phyloP scores from a whole-genome alignment of 2,113 vertebrate species.

The Odontophorus gujanensis region DNA sequence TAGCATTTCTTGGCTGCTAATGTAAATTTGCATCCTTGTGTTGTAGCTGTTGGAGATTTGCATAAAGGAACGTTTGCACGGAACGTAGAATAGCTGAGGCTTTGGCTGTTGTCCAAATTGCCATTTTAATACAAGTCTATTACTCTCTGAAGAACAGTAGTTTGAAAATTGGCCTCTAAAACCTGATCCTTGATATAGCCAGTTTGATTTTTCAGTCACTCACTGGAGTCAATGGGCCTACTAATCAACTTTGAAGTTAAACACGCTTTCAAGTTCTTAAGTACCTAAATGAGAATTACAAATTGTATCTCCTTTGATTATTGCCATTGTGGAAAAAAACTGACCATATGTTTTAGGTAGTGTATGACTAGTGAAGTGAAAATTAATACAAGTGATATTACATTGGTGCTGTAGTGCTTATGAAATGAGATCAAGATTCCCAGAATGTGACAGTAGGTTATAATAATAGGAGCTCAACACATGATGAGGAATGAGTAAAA shows the following conservation, averaged over 20 bases:
- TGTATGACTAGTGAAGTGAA: not conserved
- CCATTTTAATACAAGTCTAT: constrained; percentile 9
- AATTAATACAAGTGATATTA: not conserved
- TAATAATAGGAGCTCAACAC: not conserved
- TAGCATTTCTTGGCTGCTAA: not conserved
- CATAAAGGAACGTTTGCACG: not conserved
- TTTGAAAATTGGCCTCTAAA: constrained; percentile 42
- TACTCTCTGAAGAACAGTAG: constrained; percentile 16
- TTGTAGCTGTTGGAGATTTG: not conserved
- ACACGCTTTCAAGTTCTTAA: constrained; percentile 20
- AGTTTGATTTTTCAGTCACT: constrained; percentile 48
- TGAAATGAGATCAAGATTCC: not conserved
- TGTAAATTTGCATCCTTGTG: not conserved
- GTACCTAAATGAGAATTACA: constrained; percentile 22
- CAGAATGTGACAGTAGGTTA: not conserved
- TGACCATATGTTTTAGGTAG: not conserved
- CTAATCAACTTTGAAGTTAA: constrained; percentile 37
- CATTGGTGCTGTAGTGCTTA: not conserved
- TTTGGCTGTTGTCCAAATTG: constrained; percentile 32
- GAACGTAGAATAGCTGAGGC: not conserved
- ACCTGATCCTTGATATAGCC: constrained; percentile 12
- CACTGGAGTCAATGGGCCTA: not conserved
- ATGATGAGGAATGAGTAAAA: not conserved
- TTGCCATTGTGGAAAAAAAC: not conserved
- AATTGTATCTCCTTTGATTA: not conserved